phyloP scores from a whole-genome alignment of 1,140 invertebrate genomes.

The Drosophila subobscura region DNA sequence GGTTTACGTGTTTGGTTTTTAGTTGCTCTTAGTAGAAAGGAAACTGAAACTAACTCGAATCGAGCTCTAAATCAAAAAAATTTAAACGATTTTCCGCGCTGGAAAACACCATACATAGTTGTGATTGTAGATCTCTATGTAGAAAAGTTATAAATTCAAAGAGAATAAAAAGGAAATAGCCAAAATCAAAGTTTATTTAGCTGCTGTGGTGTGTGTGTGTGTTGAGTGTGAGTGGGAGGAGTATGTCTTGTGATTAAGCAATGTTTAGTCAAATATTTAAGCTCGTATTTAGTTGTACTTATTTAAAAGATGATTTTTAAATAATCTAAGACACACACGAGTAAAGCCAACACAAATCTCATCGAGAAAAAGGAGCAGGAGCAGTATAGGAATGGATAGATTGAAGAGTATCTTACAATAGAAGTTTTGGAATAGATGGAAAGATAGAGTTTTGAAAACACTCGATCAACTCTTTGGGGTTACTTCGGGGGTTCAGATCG shows the following conservation, averaged over 20 bases:
- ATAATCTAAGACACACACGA: conserved; percentile 84
- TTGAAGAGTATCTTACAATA: conserved; percentile 43
- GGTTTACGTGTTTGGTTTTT: conserved; percentile 72
- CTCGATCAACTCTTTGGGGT: conserved; percentile 47
- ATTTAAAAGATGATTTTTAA: conserved; percentile 78
- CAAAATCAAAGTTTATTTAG: conserved; percentile 60
- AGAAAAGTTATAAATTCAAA: conserved; percentile 59
- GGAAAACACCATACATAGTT: conserved; percentile 38
- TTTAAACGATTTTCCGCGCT: conserved; percentile 33
- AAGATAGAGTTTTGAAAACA: conserved; percentile 25
- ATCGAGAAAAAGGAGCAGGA: conserved; percentile 5
- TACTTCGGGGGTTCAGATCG: conserved; percentile 29
- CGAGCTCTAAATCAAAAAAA: conserved; percentile 61
- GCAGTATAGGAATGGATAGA: neutral
- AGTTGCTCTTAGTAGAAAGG: conserved; percentile 70
- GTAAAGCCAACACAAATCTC: conserved; percentile 59
- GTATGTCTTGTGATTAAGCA: conserved; percentile 64
- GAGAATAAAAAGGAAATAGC: conserved; percentile 65
- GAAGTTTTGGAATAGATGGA: neutral
- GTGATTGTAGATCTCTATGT: conserved; percentile 35
- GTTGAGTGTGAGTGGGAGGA: conserved; percentile 28
- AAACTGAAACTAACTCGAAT: conserved; percentile 54
- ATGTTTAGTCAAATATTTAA: conserved; percentile 51
- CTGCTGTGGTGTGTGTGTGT: conserved; percentile 46
- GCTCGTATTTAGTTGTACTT: conserved; percentile 57